Evolutionary conservation across 2,797 vertebrate genomes (phyloP), one percentile per base, ranked within the genome.

Genomic region (Pitangus sulphuratus): DNA sequence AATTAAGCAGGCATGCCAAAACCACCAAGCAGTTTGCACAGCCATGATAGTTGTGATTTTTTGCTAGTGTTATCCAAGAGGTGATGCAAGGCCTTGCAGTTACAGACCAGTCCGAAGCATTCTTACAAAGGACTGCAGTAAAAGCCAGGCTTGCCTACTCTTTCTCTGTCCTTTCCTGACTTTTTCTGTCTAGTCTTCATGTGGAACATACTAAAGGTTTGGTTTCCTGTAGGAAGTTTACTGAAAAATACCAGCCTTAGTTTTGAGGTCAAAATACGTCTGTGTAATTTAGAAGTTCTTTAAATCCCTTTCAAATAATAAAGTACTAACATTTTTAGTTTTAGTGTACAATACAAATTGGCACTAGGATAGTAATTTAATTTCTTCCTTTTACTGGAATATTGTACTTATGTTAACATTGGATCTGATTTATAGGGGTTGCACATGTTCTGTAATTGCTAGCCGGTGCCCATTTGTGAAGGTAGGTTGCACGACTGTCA

Each of bases 341-440:
- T 94, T 58, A 42, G 5, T 85, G 28, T 78, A 30, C 24, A 39
- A 11, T n/a, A 50, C 1, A 26, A 65, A 58, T 64, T 87, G 44
- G 12, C 64, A 53, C 12, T 65, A 74, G 31, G 15, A 48, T 53
- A 60, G 14, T 54, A 54, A 82, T 84, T 93, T 58, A 60, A 74
- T 93, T 80, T 6, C 20, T 30, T 87, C 62, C 31, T 87, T 82
- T 89, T 91, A 42, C 54, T 75, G 91, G 85, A 93, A 78, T 87
- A 48, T 26, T 64, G 31, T 60, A 44, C 30, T 87, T 82, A 21
- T 28, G 31, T 60, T 95, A 77, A 39, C 40, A 51, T 14, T 87
- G 74, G 30, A 71, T 89, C 24, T 79, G 74, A 84, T 87, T 87
- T 87, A 47, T 75, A 30, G 65, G 62, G 50, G 7, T 76, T 60